Evolutionary conservation across 2,888 invertebrate species (phyloP).

Genomic region (Xylota segnis): DNA sequence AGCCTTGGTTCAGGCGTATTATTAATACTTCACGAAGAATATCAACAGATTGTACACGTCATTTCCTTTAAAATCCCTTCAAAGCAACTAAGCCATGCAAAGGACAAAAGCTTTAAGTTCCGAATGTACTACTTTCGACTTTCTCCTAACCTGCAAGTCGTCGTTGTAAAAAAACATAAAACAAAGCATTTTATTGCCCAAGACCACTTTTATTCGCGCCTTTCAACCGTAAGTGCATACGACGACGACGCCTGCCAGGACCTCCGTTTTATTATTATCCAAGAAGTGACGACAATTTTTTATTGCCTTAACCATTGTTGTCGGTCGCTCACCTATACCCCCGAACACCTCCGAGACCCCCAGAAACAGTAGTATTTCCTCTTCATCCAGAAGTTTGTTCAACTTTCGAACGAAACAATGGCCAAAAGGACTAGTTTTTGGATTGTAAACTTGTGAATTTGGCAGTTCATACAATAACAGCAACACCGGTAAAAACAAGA

Average conservation of each 20-base stretch:
- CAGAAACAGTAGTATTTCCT: constrained; percentile 14
- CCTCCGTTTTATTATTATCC: constrained; percentile 7
- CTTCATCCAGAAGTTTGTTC: constrained; percentile 38
- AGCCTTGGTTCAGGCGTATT: too few species aligned
- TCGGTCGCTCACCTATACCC: constrained; percentile 10
- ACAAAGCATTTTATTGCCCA: not conserved
- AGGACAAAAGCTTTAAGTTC: not conserved
- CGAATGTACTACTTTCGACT: not conserved
- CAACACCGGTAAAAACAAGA: constrained; percentile 16
- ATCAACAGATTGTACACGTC: too few species aligned
- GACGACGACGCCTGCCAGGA: not conserved
- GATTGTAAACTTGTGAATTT: constrained; percentile 45
- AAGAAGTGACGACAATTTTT: not conserved
- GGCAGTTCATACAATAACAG: constrained; percentile 21
- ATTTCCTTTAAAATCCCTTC: too few species aligned
- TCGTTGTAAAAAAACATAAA: not conserved
- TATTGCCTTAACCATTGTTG: not conserved
- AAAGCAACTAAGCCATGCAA: not conserved
- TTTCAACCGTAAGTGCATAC: not conserved
- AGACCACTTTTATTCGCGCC: not conserved
- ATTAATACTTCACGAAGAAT: too few species aligned
- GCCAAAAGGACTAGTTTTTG: constrained; percentile 34
- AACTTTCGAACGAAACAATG: constrained; percentile 41
- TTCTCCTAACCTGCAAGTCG: not conserved
- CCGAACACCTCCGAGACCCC: too few species aligned